Base-by-base conservation (phyloP, 23 tunicate genomes). In the Oikopleura dioica region DNA sequence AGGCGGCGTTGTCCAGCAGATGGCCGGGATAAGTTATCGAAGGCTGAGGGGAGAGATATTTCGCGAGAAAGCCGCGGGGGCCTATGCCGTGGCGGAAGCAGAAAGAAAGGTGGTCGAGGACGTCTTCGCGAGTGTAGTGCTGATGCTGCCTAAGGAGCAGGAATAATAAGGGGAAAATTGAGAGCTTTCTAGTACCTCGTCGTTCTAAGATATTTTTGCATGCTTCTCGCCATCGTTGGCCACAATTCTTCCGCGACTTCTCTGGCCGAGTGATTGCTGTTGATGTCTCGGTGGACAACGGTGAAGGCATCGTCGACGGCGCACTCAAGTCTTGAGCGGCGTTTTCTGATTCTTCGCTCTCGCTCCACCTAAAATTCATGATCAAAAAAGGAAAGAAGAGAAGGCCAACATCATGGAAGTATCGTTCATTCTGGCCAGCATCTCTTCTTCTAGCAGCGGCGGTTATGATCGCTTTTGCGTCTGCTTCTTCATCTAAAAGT, bases 401-500 rank as follows among this genome's bases (percentile, higher is more conserved):
- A 21, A 28, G 26, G 26, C 72, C 26, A 2, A 63, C 72, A 63
- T 63, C 33, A 2, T 23, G 26, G 26, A 63, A 63, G 33, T 63
- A 63, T 24, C 72, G 29, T 16, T 63, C 72, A 63, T 63, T 63
- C 26, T 63, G 72, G 30, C 72, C 72, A 28, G 72, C 72, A 28
- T 63, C 72, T 28, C 72, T 63, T 63, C 72, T 63, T 63, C 72
- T 63, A 31, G 72, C 72, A 31, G 72, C 72, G 29, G 72, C 72
- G 33, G 72, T 63, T 31, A 63, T 12, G 26, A 63, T 63, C 5
- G 72, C 72, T 63, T 63, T 63, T 63, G 16, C 26, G 72, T 63
- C 72, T 23, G 72, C 72, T 21, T 63, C 72, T 63, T 63, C 32
- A 2, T n/a, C n/a, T n/a, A n/a, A n/a, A n/a, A n/a, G n/a, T n/a